phyloP scores from a whole-genome alignment of 2,113 vertebrate genomes.

The Oryzias melastigma region DNA sequence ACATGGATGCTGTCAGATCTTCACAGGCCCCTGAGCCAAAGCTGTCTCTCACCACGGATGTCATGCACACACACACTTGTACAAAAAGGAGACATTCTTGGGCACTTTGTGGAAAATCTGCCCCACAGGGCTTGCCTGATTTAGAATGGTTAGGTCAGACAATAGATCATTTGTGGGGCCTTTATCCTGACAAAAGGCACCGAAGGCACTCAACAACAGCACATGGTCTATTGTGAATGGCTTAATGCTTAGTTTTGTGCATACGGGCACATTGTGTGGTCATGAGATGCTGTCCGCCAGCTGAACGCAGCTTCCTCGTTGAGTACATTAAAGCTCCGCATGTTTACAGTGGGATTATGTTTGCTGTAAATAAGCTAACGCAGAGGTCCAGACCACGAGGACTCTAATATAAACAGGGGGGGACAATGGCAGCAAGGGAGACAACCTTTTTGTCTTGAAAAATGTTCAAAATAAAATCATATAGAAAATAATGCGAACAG shows the following conservation, averaged over 20 bases:
- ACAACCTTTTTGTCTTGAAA: neutral
- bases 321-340: constrained; percentile 56
- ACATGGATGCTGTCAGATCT: constrained; percentile 38
- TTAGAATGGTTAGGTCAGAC: constrained; percentile 59
- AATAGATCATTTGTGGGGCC: constrained; percentile 70
- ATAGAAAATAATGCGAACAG: too few species aligned
- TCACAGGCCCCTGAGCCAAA: constrained; percentile 15
- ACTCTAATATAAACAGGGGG: constrained; percentile 37
- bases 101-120: constrained; percentile 43
- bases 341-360: constrained; percentile 71
- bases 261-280: constrained; percentile 54
- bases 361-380: constrained; percentile 67
- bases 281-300: constrained; percentile 45
- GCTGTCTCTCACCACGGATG: constrained; percentile 27
- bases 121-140: constrained; percentile 52
- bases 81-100: constrained; percentile 55
- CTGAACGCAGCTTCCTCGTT: constrained; percentile 49
- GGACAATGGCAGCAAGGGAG: constrained; percentile 1
- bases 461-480: too few species aligned
- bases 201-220: constrained; percentile 42
- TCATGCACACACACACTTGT: constrained; percentile 1
- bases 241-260: constrained; percentile 57
- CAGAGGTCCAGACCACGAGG: constrained; percentile 48
- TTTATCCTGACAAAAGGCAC: constrained; percentile 64
- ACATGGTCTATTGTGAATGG: constrained; percentile 65